Base-by-base conservation (phyloP, 2,797 vertebrate species). In the Sebastes kiyomatsui region DNA sequence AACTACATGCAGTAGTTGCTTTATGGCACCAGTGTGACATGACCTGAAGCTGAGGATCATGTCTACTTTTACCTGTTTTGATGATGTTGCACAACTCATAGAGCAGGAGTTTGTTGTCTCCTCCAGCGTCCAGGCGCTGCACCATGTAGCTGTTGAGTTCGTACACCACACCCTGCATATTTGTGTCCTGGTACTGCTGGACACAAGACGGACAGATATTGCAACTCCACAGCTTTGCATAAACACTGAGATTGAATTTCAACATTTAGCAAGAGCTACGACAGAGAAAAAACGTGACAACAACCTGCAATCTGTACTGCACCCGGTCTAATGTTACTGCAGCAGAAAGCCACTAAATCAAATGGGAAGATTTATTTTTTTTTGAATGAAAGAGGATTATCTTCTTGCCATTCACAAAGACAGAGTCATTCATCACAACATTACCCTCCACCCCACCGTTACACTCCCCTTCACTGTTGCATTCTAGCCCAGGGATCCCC, bases 131-230 rank as follows among this genome's bases (percentile, higher is more conserved):
- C 93, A 98, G 82, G 20, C 97, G 96, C 85, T 99, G 97, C 80
- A 99, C 98, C 94, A 99, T 98, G 91, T 98, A 97, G 95, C 97
- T 98, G 95, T 99, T 98, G 59, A 99, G 93, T 69, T 99, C 98
- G 18, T 99, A 98, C 76, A 99, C 98, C 74, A 99, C 97, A 22
- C 96, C 97, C 96, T 99, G 98, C 97, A 99, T 97, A 87, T 99
- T 97, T 2, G 96, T 97, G 91, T 99, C 98, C 96, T 97, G 97
- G 95, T 99, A 99, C 99, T 99, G 95, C 32, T 93, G 94, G 94
- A 95, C 93, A 92, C 90, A 94, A 88, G 72, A 92, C 72, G 93
- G 67, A 92, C 61, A 89, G 33, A 86, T 82, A 88, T 87, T 85
- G 74, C 82, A 89, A 77, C 80, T 88, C 78, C 64, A 75, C 66